Conservation (phyloP, 2,888 invertebrate genomes). For the Panzeria rudis region DNA sequence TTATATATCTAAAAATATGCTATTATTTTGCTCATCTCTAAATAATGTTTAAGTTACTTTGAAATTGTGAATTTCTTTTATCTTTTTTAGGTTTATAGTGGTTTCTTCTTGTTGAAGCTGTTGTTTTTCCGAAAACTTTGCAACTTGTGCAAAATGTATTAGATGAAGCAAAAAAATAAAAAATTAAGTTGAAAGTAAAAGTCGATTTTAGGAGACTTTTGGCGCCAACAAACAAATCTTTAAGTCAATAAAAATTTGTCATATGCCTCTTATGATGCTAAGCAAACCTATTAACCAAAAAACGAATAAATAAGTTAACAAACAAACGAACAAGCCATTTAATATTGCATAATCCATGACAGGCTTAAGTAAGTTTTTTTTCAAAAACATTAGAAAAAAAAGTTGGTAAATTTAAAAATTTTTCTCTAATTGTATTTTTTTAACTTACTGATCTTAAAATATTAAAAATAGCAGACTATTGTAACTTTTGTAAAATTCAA, state of each 20-base stretch:
- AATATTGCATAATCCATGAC: not conserved
- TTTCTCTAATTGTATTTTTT: too few relatives aligned
- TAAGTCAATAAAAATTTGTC: slow-evolving; percentile 72
- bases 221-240: slow-evolving; percentile 73
- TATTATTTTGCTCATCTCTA: slow-evolving; percentile 19
- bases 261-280: slow-evolving; percentile 38
- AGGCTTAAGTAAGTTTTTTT: slow-evolving; percentile 22
- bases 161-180: not conserved
- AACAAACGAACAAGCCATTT: not conserved
- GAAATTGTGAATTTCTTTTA: slow-evolving; percentile 29
- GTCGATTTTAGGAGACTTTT: slow-evolving; percentile 63
- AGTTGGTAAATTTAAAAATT: not conserved
- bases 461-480: too few relatives aligned
- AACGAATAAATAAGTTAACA: slow-evolving; percentile 18
- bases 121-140: slow-evolving; percentile 57
- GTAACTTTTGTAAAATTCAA: too few relatives aligned
- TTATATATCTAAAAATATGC: too few relatives aligned
- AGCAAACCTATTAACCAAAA: slow-evolving; percentile 48
- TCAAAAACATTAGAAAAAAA: not conserved
- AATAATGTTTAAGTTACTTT: slow-evolving; percentile 3
- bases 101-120: slow-evolving; percentile 7
- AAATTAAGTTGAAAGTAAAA: slow-evolving; percentile 48
- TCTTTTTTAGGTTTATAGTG: slow-evolving; percentile 43
- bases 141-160: slow-evolving; percentile 58
- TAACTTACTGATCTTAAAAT: too few relatives aligned